A percentile compares a stretch with the other conserved stretches of the same genome.
Conservation (phyloP, 2,797 vertebrate genomes). For the Rhabdophis nuchalis region DNA sequence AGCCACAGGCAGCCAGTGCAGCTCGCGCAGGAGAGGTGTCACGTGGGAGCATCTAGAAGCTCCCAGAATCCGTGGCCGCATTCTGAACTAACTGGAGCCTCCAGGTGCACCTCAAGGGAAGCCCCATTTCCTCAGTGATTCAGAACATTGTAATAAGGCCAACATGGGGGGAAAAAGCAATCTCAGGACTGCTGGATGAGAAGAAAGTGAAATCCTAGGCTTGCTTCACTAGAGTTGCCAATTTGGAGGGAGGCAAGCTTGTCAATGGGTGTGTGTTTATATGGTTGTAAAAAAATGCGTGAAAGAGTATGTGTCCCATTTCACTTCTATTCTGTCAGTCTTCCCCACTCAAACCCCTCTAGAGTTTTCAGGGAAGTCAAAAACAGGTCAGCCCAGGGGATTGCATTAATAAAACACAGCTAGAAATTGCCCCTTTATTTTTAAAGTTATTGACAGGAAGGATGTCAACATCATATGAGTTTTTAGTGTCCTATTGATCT, state of each 20-base stretch:
- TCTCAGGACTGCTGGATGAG: not conserved
- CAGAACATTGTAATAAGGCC: not conserved
- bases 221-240: not conserved
- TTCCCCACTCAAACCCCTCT: not conserved
- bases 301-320: not conserved
- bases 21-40: too few species aligned
- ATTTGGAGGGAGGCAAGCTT: not conserved
- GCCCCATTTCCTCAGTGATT: not conserved
- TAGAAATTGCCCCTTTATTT: not conserved
- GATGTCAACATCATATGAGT: constrained; percentile 28
- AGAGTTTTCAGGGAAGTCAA: not conserved
- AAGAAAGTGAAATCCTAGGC: not conserved
- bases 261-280: not conserved
- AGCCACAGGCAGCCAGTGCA: too few species aligned
- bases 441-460: constrained; percentile 14
- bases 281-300: not conserved
- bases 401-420: constrained; percentile 9
- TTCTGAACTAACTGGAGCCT: too few species aligned
- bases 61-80: too few species aligned
- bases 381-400: not conserved
- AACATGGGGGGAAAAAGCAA: not conserved
- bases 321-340: not conserved
- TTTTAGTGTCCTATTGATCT: constrained; percentile 68
- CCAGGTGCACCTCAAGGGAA: too few species aligned
- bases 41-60: too few species aligned